Base-by-base conservation (phyloP, 2,113 vertebrate species). In the Arvicanthis niloticus region DNA sequence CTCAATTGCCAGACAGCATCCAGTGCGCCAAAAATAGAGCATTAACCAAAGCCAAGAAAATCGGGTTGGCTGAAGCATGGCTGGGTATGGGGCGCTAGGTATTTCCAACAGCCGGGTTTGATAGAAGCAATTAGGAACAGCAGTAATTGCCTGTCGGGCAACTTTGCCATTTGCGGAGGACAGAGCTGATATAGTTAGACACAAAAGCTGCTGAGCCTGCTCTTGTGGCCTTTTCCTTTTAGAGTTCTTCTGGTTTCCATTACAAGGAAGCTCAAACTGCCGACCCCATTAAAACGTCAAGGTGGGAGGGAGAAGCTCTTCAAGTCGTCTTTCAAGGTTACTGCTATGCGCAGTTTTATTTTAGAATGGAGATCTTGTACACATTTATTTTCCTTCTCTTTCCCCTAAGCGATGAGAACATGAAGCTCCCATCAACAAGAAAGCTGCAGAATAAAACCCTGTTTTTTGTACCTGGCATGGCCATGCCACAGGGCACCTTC, bases 111-210 rank as follows among this genome's bases (percentile, higher is more conserved):
- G 89, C 84, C 17, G 45, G 89, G 45, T 94, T 96, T 94, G 93
- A 97, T 97, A 97, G 98, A 97, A 97, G 93, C 98, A 98, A 98
- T 98, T 98, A 98, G 94, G 95, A 97, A 94, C 84, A 97, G 96
- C 96, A 94, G 90, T 98, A 98, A 98, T 97, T 97, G 96, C 97
- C 95, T 96, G 97, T 97, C 91, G 94, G 91, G 95, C 95, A 86
- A 90, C 90, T 90, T 85, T 89, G 96, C 94, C 96, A 73, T 98
- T 96, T 93, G 68, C 88, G 76, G 84, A 97, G 86, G 97, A 96
- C 85, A 84, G 77, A 93, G 81, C 93, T 97, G 97, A 97, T 97
- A 72, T 88, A 70, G 97, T 97, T 85, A 89, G 97, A 98, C 96
- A 96, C 87, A 88, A 89, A 95, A 94, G 87, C 92, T 96, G 93